phyloP scores from a whole-genome alignment of 1,140 invertebrate species.

The Delia radicum region DNA sequence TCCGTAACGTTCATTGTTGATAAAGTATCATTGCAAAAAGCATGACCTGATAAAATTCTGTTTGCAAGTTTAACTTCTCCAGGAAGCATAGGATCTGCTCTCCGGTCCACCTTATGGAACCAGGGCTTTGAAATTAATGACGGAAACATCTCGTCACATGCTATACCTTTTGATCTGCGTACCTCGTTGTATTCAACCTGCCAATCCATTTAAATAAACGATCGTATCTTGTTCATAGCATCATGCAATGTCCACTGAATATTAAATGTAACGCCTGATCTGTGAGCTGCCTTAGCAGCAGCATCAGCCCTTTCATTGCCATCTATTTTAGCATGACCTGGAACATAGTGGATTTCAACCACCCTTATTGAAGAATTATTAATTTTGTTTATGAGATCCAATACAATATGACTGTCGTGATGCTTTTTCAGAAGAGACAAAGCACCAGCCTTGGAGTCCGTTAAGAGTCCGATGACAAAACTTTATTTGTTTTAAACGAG shows the following conservation, averaged over 20 bases:
- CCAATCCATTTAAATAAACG: not conserved
- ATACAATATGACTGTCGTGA: too few relatives aligned
- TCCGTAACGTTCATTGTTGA: not conserved
- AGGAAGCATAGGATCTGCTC: not conserved
- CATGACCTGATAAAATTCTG: not conserved
- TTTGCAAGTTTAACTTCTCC: not conserved
- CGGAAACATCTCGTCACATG: not conserved
- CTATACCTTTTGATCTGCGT: not conserved
- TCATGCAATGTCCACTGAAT: not conserved
- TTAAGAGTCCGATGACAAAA: not conserved
- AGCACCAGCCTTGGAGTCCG: not conserved
- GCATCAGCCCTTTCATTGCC: not conserved
- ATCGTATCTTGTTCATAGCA: not conserved
- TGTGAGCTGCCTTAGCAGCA: not conserved
- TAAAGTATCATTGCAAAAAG: not conserved
- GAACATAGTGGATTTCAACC: not conserved
- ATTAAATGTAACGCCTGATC: not conserved
- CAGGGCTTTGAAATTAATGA: not conserved
- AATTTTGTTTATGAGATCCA: too few relatives aligned
- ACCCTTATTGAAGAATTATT: too few relatives aligned
- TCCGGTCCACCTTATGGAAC: not conserved
- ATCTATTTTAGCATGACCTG: not conserved
- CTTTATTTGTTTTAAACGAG: not conserved
- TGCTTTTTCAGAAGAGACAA: not conserved
- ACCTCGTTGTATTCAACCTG: not conserved